Evolutionary conservation across 2,113 vertebrate genomes (phyloP).

Genomic region (Calcarius ornatus): DNA sequence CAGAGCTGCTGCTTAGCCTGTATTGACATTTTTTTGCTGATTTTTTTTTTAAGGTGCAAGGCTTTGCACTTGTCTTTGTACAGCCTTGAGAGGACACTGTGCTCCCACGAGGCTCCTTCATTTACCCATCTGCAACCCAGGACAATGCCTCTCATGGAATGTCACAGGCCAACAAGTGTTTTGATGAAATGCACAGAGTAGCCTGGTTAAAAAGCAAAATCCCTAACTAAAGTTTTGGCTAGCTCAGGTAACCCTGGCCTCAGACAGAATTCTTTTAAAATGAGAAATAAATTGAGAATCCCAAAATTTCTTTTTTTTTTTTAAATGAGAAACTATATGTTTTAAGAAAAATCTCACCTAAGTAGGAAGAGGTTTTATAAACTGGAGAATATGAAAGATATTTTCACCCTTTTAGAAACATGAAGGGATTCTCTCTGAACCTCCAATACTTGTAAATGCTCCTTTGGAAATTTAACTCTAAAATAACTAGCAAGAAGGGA

Average conservation of each 20-base stretch:
- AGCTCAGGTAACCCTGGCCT: not conserved
- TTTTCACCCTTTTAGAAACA: not conserved
- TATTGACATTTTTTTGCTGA: not conserved
- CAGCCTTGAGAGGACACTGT: not conserved
- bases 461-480: not conserved
- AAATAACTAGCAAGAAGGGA: not conserved
- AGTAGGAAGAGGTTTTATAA: not conserved
- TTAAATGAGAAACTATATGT: not conserved
- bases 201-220: not conserved
- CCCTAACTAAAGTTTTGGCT: not conserved
- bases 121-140: not conserved
- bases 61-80: not conserved
- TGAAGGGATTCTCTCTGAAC: not conserved
- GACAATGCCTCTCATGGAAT: not conserved
- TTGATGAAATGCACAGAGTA: not conserved
- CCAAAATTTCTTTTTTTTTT: accelerated
- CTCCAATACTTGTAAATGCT: not conserved
- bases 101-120: not conserved
- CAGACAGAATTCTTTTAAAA: not conserved
- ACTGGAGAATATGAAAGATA: not conserved
- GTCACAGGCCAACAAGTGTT: not conserved
- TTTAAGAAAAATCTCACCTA: not conserved
- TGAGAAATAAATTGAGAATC: not conserved
- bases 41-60: not conserved
- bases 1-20: not conserved